A percentile compares a stretch with the other conserved stretches of the same genome.
Evolutionary conservation across 2,797 vertebrate genomes (phyloP).

Genomic region (Propithecus perrieri): DNA sequence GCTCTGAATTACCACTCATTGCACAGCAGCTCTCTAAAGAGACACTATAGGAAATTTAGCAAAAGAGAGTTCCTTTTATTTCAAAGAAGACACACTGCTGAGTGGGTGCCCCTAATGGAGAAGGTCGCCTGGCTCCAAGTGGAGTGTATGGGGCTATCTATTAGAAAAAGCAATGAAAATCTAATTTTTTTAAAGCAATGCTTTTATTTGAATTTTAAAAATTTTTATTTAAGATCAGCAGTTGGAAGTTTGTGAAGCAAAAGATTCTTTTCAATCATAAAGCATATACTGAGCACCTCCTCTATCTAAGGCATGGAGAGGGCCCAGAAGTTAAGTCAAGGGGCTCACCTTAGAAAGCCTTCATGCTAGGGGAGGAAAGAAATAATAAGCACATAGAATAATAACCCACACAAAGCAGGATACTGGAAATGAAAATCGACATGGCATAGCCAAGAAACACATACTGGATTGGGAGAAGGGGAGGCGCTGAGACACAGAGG

Average conservation of each 20-base stretch:
- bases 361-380: background rate
- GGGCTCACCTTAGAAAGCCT: background rate
- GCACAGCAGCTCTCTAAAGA: background rate
- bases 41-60: background rate
- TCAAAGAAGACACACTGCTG: background rate
- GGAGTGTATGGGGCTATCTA: background rate
- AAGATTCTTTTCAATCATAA: background rate
- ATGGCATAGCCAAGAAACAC: background rate
- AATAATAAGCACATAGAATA: accelerated
- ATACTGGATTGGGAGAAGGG: background rate
- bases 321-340: background rate
- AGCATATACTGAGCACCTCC: background rate
- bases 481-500: background rate
- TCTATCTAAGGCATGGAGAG: no score
- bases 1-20: background rate
- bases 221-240: background rate
- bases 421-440: background rate
- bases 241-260: background rate
- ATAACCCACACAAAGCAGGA: background rate
- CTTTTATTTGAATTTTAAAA: background rate
- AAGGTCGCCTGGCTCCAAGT: background rate
- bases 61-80: background rate
- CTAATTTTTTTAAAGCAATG: background rate
- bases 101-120: background rate
- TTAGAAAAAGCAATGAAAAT: background rate